Evolutionary conservation across 2,797 vertebrate species (phyloP).

Genomic region (Pogonophryne albipinna): DNA sequence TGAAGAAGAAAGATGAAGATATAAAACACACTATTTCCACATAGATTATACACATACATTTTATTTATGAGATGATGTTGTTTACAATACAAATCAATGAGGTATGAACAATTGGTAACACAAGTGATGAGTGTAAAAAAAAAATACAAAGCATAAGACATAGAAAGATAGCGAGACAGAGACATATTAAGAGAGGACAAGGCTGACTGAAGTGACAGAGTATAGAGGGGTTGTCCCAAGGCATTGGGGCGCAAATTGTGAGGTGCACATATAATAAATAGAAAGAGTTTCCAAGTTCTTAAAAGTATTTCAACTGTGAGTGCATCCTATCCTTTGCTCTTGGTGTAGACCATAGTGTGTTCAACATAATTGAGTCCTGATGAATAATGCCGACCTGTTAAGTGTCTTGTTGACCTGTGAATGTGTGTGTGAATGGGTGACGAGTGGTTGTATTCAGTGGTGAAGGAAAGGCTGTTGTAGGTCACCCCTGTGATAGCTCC

Average conservation of each 20-base stretch:
- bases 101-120: neutral
- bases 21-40: conserved; percentile 45
- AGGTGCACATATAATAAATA: too few relatives aligned
- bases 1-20: conserved; percentile 40
- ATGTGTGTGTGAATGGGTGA: conserved; percentile 33
- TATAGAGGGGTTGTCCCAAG: too few relatives aligned
- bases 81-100: neutral
- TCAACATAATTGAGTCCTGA: conserved; percentile 39
- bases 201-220: neutral
- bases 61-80: too few relatives aligned
- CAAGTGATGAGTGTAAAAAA: neutral
- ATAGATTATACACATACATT: neutral
- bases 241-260: neutral
- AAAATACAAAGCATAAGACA: neutral
- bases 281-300: too few relatives aligned
- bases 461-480: conserved; percentile 64
- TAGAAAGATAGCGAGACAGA: too few relatives aligned
- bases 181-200: neutral
- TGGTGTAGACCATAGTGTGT: conserved; percentile 12
- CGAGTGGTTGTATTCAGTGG: conserved; percentile 41
- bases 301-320: neutral
- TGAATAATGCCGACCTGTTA: conserved; percentile 48
- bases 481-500: conserved; percentile 79
- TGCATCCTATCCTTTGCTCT: conserved; percentile 11
- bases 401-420: conserved; percentile 25